These are phyloP conservation scores for Athrips mouffetella DNA, from an alignment of 2,888 invertebrate genomes.

Conservation along the genomic window DNA sequence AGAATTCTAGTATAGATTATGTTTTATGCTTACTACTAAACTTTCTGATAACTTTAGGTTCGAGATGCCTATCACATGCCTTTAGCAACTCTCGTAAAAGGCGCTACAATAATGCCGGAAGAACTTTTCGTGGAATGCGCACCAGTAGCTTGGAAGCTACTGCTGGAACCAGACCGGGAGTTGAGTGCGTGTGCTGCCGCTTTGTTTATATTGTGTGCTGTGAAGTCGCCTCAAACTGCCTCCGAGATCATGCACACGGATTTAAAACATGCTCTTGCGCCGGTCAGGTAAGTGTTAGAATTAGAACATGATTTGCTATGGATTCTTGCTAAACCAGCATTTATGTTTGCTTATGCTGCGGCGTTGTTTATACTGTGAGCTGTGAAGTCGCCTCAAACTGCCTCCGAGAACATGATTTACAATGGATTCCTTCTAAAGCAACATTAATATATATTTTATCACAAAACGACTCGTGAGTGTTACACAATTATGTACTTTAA, in stretches of 20 bases:
- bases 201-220: slow-evolving; percentile 94
- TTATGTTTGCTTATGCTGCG: slow-evolving; percentile 89
- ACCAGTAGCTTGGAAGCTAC: slow-evolving; percentile 96
- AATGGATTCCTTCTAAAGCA: no score
- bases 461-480: no score
- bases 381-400: slow-evolving; percentile 93
- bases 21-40: not conserved
- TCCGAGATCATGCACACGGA: slow-evolving; percentile 93
- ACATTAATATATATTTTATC: no score
- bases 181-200: slow-evolving; percentile 91
- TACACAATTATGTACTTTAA: no score
- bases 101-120: slow-evolving; percentile 92
- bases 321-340: no score
- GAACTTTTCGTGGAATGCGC: slow-evolving; percentile 92
- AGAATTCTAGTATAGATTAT: no score
- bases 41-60: slow-evolving; percentile 74
- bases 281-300: slow-evolving; percentile 81
- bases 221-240: slow-evolving; percentile 93
- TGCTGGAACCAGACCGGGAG: slow-evolving; percentile 94
- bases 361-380: slow-evolving; percentile 95
- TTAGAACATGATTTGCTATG: no score
- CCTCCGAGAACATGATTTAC: slow-evolving; percentile 94
- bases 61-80: slow-evolving; percentile 94
- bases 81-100: slow-evolving; percentile 90
- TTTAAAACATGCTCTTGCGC: slow-evolving; percentile 89